Base-by-base conservation (phyloP, 2,797 vertebrate genomes). In the Pipistrellus pygmaeus region DNA sequence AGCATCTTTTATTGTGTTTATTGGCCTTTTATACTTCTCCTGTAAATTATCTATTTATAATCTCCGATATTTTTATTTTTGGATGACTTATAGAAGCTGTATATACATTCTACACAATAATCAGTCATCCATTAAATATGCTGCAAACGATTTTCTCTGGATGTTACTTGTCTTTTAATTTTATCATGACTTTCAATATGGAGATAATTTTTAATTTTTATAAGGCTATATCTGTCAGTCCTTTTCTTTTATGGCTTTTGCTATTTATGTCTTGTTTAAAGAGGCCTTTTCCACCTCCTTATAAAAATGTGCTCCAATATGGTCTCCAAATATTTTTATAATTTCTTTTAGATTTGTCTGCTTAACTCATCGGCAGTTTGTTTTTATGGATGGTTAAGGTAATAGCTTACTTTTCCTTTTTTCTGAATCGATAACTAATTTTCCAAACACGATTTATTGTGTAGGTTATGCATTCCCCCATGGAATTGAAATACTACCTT, bases 141-240 rank as follows among this genome's bases (percentile, higher is more conserved):
- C 55, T 69, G 3, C 57, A 64, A 91, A 90, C 53, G 60, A 38
- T 93, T 94, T 88, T 95, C 72, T 87, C 78, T 71, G 30, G 51
- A n/a, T 78, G 64, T 77, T 78, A 87, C 60, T 83, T 21, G 2
- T 75, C 64, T 88, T 93, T 86, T 82, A 76, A 85, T 23, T 92
- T 80, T 81, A 95, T 91, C 25, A 60, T 87, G 72, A 44, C 51
- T 93, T 95, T 95, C 76, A 94, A 68, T 95, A 60, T 62, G 55
- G 86, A 80, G 66, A 88, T 68, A 18, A 93, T 86, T 93, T 94
- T 95, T 91, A 76, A 91, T 88, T 95, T 95, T 91, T 93, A 91
- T 93, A 35, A 84, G 81, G 20, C 57, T 94, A 57, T 91, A 72
- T 46, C 25, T 81, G 72, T 64, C 62, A 30, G 44, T 95, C 38